Evolutionary conservation across 2,797 vertebrate species (phyloP).

Genomic region (Microchirus variegatus): DNA sequence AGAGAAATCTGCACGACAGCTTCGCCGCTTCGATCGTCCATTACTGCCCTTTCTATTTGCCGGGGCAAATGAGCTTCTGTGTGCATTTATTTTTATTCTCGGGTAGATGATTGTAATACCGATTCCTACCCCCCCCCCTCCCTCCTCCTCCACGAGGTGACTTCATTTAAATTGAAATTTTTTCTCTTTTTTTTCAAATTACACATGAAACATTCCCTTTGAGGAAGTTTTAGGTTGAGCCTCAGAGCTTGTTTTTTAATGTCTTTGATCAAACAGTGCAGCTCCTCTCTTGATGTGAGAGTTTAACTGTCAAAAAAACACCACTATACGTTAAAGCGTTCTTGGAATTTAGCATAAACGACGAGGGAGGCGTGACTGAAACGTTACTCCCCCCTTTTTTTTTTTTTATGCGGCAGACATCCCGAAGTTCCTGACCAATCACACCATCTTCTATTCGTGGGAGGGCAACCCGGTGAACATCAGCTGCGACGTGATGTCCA

Average conservation of each 20-base stretch:
- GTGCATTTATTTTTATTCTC: constrained; percentile 47
- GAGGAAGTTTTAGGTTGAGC: constrained; percentile 39
- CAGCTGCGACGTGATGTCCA: constrained; percentile 94
- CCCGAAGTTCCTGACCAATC: constrained; percentile 94
- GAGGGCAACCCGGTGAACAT: constrained; percentile 98
- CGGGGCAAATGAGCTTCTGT: constrained; percentile 47
- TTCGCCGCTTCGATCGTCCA: constrained; percentile 36
- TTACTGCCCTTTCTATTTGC: constrained; percentile 58
- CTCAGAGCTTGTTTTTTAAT: constrained; percentile 21
- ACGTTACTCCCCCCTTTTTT: neutral
- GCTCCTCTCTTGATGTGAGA: constrained; percentile 46
- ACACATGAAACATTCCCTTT: constrained; percentile 35
- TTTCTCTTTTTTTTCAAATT: constrained; percentile 33
- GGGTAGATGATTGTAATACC: constrained; percentile 35
- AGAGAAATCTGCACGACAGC: constrained; percentile 46
- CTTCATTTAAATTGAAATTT: constrained; percentile 40
- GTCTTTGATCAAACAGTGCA: constrained; percentile 40
- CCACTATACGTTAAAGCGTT: too few relatives aligned
- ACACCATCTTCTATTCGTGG: constrained; percentile 96
- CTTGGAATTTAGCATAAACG: too few relatives aligned
- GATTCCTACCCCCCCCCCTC: neutral
- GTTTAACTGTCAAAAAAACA: constrained; percentile 45
- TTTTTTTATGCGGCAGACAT: constrained; percentile 85
- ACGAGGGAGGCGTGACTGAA: neutral
- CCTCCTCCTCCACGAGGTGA: constrained; percentile 8